A percentile compares a stretch with the other conserved stretches of the same genome.
These are phyloP conservation scores for Periparus ater DNA, from an alignment of 2,797 vertebrate genomes.

Conservation along the genomic window DNA sequence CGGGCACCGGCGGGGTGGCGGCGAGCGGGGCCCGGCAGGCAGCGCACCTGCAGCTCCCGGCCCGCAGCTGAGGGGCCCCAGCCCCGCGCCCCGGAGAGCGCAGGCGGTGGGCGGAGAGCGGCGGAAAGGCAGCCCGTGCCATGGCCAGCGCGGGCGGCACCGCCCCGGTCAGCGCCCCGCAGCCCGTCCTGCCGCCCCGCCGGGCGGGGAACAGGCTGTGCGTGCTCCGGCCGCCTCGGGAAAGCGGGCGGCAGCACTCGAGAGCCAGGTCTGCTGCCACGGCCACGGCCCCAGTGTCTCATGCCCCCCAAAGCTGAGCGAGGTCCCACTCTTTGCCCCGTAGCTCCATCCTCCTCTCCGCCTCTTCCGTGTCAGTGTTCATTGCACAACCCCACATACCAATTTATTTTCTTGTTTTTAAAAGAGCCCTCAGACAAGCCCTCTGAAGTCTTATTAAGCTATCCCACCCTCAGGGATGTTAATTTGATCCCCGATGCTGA, in stretches of 20 bases:
- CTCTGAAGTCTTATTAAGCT: background rate
- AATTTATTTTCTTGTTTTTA: background rate
- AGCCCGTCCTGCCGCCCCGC: background rate
- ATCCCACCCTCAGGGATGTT: background rate
- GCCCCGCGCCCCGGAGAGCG: background rate
- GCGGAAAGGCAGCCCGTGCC: background rate
- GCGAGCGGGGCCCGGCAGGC: background rate
- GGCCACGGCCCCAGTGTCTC: background rate
- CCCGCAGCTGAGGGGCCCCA: rapidly evolving
- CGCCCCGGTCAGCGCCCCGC: background rate
- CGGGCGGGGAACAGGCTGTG: rapidly evolving
- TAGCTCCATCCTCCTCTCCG: background rate
- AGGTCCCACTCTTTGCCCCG: rapidly evolving
- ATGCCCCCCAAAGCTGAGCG: rapidly evolving
- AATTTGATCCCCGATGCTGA: background rate
- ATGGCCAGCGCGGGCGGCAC: background rate
- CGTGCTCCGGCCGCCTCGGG: background rate
- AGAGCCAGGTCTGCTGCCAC: background rate
- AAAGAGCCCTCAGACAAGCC: background rate
- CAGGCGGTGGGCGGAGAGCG: background rate
- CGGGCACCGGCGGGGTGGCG: too few species aligned
- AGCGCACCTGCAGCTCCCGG: background rate
- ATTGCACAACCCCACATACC: too few species aligned
- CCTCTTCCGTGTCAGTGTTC: background rate
- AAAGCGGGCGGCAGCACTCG: background rate